phyloP scores from a whole-genome alignment of 2,888 invertebrate species.

The Caenorhabditis virilis region DNA sequence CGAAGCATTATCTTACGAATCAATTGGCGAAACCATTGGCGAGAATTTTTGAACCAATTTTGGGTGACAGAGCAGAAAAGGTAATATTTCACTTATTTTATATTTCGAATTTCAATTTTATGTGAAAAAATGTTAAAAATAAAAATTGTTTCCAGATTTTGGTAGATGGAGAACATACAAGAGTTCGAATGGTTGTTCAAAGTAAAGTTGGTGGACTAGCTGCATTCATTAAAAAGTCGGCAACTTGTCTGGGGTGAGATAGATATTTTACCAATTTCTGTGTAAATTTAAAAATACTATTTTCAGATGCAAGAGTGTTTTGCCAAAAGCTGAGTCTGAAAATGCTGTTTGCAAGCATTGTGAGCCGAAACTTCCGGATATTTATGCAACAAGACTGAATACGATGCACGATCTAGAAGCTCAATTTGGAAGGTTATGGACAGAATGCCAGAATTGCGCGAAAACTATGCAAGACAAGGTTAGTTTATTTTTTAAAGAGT shows the following conservation, averaged over 20 bases:
- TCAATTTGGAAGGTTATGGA: constrained; percentile 88
- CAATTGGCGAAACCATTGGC: constrained; percentile 94
- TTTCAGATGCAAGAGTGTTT: constrained; percentile 53
- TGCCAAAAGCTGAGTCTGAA: constrained; percentile 51
- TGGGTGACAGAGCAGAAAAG: constrained; percentile 90
- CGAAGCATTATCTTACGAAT: constrained; percentile 93
- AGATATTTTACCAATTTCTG: too few relatives aligned
- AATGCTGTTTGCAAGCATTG: constrained; percentile 72
- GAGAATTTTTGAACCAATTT: constrained; percentile 94
- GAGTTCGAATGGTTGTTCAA: constrained; percentile 87
- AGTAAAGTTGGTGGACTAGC: constrained; percentile 89
- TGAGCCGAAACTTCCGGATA: constrained; percentile 79
- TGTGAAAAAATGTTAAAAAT: too few relatives aligned
- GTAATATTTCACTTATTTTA: too few relatives aligned
- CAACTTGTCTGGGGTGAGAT: constrained; percentile 93
- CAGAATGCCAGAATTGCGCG: constrained; percentile 97
- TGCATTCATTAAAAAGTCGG: constrained; percentile 89
- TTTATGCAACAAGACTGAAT: constrained; percentile 73
- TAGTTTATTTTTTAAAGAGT: constrained; percentile 38
- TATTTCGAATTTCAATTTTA: too few relatives aligned
- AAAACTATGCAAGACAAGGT: constrained; percentile 98
- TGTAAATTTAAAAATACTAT: too few relatives aligned
- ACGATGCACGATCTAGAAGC: constrained; percentile 44
- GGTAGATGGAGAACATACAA: constrained; percentile 89
- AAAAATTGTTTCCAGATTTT: constrained; percentile 45